Evolutionary conservation across 2,797 vertebrate species (phyloP).

Genomic region (Coracias cyanogaster): DNA sequence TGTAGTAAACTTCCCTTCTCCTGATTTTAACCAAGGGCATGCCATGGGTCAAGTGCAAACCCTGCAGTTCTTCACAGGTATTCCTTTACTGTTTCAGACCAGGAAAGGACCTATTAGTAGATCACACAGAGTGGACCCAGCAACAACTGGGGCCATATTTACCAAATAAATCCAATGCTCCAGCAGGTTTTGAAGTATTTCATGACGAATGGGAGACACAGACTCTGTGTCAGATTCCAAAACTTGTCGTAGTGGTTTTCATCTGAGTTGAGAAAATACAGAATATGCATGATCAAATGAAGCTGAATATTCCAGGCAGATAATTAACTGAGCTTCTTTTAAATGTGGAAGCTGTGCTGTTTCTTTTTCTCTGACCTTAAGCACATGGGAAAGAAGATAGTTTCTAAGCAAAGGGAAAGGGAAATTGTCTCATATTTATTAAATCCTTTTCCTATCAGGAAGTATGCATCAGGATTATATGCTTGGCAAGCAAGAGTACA

Average conservation of each 20-base stretch:
- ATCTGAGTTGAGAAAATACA: neutral
- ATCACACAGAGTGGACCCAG: neutral
- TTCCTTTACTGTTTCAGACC: neutral
- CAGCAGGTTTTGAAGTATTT: neutral
- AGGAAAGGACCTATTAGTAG: neutral
- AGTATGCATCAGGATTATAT: constrained; percentile 63
- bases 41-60: neutral
- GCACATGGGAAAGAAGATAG: constrained; percentile 34
- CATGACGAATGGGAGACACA: neutral
- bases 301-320: neutral
- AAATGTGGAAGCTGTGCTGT: neutral
- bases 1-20: neutral
- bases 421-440: constrained; percentile 68
- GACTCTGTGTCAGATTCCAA: neutral
- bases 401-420: constrained; percentile 46
- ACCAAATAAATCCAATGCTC: neutral
- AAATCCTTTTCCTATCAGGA: constrained; percentile 69
- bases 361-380: constrained; percentile 22
- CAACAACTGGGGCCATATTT: neutral
- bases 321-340: neutral
- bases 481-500: constrained; percentile 48
- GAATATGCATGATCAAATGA: neutral
- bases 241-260: neutral
- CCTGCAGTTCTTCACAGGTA: neutral
- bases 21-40: neutral